phyloP scores from a whole-genome alignment of 2,797 vertebrate species.

The Avahi laniger region DNA sequence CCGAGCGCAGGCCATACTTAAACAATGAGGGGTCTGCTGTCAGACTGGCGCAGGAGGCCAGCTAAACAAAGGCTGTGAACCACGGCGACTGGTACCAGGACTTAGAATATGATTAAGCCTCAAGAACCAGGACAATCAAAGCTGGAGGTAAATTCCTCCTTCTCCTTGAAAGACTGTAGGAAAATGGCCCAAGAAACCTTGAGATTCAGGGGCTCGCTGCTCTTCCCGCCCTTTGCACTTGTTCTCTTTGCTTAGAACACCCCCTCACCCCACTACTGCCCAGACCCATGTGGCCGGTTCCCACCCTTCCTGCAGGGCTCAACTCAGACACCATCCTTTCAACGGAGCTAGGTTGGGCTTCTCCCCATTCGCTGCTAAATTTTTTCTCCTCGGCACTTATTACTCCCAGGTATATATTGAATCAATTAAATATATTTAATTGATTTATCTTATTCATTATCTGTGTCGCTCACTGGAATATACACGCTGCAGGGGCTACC shows the following conservation, averaged over 20 bases:
- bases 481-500: not conserved
- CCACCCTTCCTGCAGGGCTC: not conserved
- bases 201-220: not conserved
- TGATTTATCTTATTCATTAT: not conserved
- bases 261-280: rapidly evolving
- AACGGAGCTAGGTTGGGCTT: not conserved
- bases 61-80: not conserved
- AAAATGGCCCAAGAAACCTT: not conserved
- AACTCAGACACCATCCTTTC: not conserved
- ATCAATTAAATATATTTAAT: slow-evolving; percentile 12
- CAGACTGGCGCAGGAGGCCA: not conserved
- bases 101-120: not conserved
- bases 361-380: not conserved
- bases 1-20: not conserved
- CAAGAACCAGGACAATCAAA: not conserved
- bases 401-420: not conserved
- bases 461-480: not conserved
- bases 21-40: not conserved
- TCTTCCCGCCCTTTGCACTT: too few relatives aligned
- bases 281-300: rapidly evolving
- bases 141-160: slow-evolving; percentile 35
- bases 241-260: too few relatives aligned
- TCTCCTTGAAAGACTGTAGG: not conserved
- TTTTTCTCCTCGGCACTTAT: not conserved
- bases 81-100: not conserved